A percentile compares a stretch with the other conserved stretches of the same genome.
phyloP scores from a whole-genome alignment of 1,140 invertebrate species.

The Aphidius gifuensis region DNA sequence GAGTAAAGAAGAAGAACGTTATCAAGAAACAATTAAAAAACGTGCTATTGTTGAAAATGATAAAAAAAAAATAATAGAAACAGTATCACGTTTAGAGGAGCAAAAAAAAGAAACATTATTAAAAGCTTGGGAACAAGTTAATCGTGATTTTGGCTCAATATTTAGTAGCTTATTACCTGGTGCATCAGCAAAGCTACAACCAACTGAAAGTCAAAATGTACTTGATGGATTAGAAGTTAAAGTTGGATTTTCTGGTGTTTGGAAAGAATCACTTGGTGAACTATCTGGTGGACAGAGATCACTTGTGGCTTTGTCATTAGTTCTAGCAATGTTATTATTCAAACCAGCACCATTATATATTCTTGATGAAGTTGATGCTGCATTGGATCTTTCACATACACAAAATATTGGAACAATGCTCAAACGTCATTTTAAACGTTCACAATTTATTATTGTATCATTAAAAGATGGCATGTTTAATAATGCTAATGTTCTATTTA shows the following conservation, averaged over 20 bases:
- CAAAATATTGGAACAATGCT: constrained; percentile 98
- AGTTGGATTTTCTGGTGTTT: constrained; percentile 88
- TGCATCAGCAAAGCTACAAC: constrained; percentile 79
- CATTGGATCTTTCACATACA: constrained; percentile 96
- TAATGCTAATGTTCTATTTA: constrained; percentile 97
- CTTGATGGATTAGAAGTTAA: constrained; percentile 89
- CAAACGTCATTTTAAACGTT: constrained; percentile 88
- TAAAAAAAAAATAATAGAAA: constrained; percentile 75
- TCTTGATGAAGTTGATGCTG: constrained; percentile 98
- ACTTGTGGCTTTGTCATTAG: constrained; percentile 92
- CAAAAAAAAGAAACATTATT: constrained; percentile 82
- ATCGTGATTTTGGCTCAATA: constrained; percentile 94
- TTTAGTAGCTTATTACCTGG: constrained; percentile 89
- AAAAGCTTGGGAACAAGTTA: constrained; percentile 76
- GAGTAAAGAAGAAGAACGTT: constrained; percentile 82
- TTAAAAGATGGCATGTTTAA: constrained; percentile 99
- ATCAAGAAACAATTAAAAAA: constrained; percentile 76
- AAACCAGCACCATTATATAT: constrained; percentile 99
- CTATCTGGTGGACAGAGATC: constrained; percentile 96
- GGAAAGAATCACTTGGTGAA: constrained; percentile 96
- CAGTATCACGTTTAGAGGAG: constrained; percentile 84
- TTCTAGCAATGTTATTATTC: constrained; percentile 93
- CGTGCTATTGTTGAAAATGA: constrained; percentile 84
- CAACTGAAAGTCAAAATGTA: constrained; percentile 69
- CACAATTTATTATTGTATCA: constrained; percentile 98